phyloP scores from a whole-genome alignment of 2,797 vertebrate species.

The Taeniopygia guttata region DNA sequence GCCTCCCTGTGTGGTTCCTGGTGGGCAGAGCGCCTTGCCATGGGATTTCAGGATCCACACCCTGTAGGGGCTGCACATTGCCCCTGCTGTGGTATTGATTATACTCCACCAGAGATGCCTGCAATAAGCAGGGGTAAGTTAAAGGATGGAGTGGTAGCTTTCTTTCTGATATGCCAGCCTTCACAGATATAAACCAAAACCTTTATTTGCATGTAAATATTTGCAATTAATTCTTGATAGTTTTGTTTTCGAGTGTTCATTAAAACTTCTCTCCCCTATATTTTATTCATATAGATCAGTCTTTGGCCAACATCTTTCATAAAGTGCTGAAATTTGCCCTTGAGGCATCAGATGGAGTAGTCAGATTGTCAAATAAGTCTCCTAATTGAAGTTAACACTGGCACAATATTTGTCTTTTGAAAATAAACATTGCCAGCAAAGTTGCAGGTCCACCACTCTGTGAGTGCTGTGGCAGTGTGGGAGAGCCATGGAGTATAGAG shows the following conservation, averaged over 20 bases:
- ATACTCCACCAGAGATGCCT: not conserved
- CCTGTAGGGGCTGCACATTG: rapidly evolving
- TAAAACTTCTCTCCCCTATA: conserved; percentile 61
- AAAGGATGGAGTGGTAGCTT: not conserved
- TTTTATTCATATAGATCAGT: conserved; percentile 72
- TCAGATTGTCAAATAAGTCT: conserved; percentile 78
- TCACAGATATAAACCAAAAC: not conserved
- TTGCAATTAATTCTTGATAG: conserved; percentile 45
- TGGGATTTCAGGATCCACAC: not conserved
- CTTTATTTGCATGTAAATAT: conserved; percentile 53
- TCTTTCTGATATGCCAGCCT: not conserved
- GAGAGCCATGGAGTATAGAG: not conserved
- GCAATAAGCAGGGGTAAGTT: not conserved
- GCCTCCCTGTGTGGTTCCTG: rapidly evolving
- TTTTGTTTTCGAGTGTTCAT: conserved; percentile 56
- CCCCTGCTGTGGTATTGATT: not conserved
- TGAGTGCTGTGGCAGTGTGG: conserved; percentile 30
- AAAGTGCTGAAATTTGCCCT: conserved; percentile 79
- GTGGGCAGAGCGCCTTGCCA: not conserved
- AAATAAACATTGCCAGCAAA: conserved; percentile 76
- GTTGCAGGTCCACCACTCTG: conserved; percentile 64
- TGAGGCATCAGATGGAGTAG: conserved; percentile 82
- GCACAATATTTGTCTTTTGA: conserved; percentile 77
- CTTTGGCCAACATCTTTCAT: conserved; percentile 66
- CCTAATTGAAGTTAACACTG: conserved; percentile 77